A percentile compares a stretch with the other conserved stretches of the same genome.
Conservation (phyloP, 2,888 invertebrate species). For the Pristionchus mayeri region DNA sequence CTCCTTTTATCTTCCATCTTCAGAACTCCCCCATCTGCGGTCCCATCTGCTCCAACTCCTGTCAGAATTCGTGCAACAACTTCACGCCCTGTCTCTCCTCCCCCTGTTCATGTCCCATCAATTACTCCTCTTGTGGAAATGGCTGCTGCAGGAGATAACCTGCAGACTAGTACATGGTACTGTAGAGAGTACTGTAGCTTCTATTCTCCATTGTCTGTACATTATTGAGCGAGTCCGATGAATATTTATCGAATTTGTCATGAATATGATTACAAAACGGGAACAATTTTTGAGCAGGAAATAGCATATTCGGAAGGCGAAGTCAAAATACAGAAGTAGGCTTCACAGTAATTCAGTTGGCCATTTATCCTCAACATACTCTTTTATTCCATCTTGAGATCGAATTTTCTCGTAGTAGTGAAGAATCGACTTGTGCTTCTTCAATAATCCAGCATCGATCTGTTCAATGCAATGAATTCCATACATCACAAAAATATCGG, state of each 20-base stretch:
- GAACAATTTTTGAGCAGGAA: neutral
- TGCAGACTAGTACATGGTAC: neutral
- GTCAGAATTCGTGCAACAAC: conserved; percentile 10
- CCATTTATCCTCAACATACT: conserved; percentile 36
- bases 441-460: neutral
- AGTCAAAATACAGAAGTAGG: neutral
- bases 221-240: neutral
- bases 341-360: conserved; percentile 1
- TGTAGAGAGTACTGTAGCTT: neutral
- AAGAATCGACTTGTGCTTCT: conserved; percentile 2
- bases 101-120: conserved; percentile 16
- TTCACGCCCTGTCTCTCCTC: conserved; percentile 29
- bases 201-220: conserved; percentile 12
- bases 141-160: conserved; percentile 2
- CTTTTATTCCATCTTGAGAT: neutral
- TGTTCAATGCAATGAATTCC: neutral
- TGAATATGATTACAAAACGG: neutral
- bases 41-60: neutral
- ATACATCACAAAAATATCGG: conserved; percentile 5
- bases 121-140: conserved; percentile 9
- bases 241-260: conserved; percentile 5
- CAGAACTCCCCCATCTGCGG: conserved; percentile 22
- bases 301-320: too few relatives aligned
- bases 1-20: neutral
- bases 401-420: conserved; percentile 30